phyloP scores from a whole-genome alignment of 2,797 vertebrate genomes.

The Phalanger gymnotis region DNA sequence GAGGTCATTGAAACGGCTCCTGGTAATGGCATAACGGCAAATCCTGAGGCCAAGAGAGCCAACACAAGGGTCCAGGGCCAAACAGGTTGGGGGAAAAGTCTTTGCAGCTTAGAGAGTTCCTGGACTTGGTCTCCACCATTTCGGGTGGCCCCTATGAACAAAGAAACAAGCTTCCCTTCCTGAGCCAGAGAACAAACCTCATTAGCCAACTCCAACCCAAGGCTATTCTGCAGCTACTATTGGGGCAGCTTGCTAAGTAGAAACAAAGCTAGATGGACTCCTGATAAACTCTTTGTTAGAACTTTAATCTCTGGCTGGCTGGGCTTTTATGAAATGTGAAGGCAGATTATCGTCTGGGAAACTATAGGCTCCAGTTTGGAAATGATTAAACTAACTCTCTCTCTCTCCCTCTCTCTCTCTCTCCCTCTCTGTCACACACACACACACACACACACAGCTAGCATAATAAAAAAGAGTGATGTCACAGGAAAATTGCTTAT shows the following conservation, averaged over 20 bases:
- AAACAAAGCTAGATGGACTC: conserved; percentile 78
- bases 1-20: not conserved
- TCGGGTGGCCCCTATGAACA: conserved; percentile 38
- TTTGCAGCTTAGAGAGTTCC: not conserved
- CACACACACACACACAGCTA: not conserved
- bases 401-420: not conserved
- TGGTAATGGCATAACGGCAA: not conserved
- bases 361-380: conserved; percentile 53
- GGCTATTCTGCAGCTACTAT: conserved; percentile 37
- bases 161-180: not conserved
- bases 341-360: conserved; percentile 74
- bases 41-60: not conserved
- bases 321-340: conserved; percentile 70
- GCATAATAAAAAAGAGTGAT: conserved; percentile 66
- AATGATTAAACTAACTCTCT: conserved; percentile 61
- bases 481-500: conserved; percentile 68
- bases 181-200: conserved; percentile 11
- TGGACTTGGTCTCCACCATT: not conserved
- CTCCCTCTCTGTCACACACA: too few species aligned
- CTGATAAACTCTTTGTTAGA: conserved; percentile 78
- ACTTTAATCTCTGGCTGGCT: conserved; percentile 78
- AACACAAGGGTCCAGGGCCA: not conserved
- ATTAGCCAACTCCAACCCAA: not conserved
- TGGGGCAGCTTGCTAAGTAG: conserved; percentile 68
- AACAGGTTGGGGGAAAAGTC: not conserved